These are phyloP conservation scores for Eulemur macaco DNA, from an alignment of 2,113 vertebrate species.

Conservation along the genomic window DNA sequence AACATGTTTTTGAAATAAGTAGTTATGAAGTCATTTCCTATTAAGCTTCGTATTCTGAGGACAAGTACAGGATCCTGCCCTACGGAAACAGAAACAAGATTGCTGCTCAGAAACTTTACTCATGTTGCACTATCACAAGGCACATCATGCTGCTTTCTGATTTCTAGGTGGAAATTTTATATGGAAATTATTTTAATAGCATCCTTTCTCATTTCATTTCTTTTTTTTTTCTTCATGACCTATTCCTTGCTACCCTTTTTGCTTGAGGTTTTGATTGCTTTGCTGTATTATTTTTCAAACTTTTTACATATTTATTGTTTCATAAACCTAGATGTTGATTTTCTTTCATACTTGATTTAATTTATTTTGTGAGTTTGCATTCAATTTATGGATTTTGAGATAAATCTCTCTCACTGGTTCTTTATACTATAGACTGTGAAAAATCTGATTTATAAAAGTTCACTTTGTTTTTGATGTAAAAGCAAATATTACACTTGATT, in stretches of 20 bases:
- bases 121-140: not conserved
- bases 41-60: conserved; percentile 36
- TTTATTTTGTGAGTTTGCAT: conserved; percentile 71
- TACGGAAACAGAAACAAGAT: not conserved
- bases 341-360: conserved; percentile 80
- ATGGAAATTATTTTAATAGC: not conserved
- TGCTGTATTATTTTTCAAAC: conserved; percentile 53
- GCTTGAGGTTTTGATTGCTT: conserved; percentile 25
- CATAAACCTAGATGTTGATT: conserved; percentile 71
- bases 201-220: conserved; percentile 56
- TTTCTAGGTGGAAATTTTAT: conserved; percentile 14
- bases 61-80: not conserved
- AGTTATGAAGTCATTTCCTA: not conserved
- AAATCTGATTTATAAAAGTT: conserved; percentile 70
- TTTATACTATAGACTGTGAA: conserved; percentile 61
- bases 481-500: conserved; percentile 74
- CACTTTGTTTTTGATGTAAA: conserved; percentile 75
- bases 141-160: not conserved
- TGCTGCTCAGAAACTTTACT: conserved; percentile 34
- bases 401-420: conserved; percentile 71
- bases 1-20: conserved; percentile 34
- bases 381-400: conserved; percentile 78
- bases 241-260: conserved; percentile 2
- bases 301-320: conserved; percentile 73
- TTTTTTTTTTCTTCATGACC: not conserved